Evolutionary conservation across 2,113 vertebrate species (phyloP), one percentile per base, ranked within the genome.

Genomic region (Plecturocebus donacophilus): DNA sequence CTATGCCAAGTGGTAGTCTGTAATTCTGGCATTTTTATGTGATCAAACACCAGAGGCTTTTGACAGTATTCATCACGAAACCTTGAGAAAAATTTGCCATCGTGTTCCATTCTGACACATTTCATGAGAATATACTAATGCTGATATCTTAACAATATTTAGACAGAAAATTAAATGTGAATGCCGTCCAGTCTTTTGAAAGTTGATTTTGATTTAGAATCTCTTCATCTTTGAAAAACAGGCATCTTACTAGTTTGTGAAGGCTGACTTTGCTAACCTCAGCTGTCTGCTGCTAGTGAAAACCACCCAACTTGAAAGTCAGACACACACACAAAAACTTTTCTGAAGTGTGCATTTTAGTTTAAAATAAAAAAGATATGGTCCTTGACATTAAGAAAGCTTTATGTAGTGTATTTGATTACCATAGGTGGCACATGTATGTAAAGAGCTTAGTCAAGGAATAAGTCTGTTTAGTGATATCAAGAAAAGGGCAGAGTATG

Each of bases 1-100:
- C 8, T 97, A 47, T 76, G 13, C 45, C 90, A 95, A 95, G 30
- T 89, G 32, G 30, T 56, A 61, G 7, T 85, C n/a, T 75, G 49
- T 61, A 93, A 87, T 89, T 85, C 27, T 87, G 8, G 6, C 14
- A 76, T 90, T 79, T 89, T 70, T 71, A 70, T 87, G 16, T 2
- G 76, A 84, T 79, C 47, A 80, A 84, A 86, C 6, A 42, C 23
- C 16, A 64, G 70, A 47, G 17, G 61, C 7, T 89, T 93, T 42
- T 93, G 71, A 91, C 8, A 73, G 1, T 49, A 68, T 70, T 94
- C n/a, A 70, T 87, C 79, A 90, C 13, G 90, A 95, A 96, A 61
- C 8, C 23, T 66, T 4, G 38, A 54, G n/a, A 61, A 95, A 94
- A 91, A 20, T 45, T 84, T 87, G 6, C 21, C 13, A 84, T 73